Evolutionary conservation across 2,888 invertebrate species (phyloP), one percentile per base, ranked within the genome.

Genomic region (Tillus elongatus): DNA sequence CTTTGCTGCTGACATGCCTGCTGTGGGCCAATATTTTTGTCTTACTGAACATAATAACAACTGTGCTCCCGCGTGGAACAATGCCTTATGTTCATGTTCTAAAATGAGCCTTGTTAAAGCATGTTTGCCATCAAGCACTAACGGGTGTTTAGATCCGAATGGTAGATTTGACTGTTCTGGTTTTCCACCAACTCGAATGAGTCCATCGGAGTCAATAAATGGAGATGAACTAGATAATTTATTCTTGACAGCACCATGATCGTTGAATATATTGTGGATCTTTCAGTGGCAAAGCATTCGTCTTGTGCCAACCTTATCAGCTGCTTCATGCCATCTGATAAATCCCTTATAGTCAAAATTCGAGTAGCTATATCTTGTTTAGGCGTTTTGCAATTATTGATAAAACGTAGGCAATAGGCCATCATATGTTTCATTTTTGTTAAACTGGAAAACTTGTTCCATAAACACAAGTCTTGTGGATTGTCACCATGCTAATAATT

Each of bases 1-100:
- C 13, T 30, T 36, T 1, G 33, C 15, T 2, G 33, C 6, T 3
- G 30, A 14, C 34, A 33, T 15, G 16, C 43, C 45, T 8, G 39
- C 11, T 3, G 40, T 14, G 4, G 41, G 35, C 47, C 48, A 46
- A 32, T 34, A 46, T 2, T 13, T 34, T 13, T 46, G 36, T 8
- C 50, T 43, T 9, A 50, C 11, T 14, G 36, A 30, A 19, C 39
- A 35, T 3, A 52, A 36, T n/a, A 49, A 33, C n/a, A 43, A 35
- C 32, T 51, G 47, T 10, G 54, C 45, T 3, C 45, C 44, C 8
- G 43, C 41, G 30, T 45, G 48, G 10, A 36, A 31, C 4, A 45
- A 11, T 2, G 14, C 13, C 2, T 24, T 11, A 36, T 52, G 51
- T 4, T 42, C 33, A 26, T 30, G 9, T 13, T 15, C 12, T 35